Conservation (phyloP, 2,888 invertebrate genomes). For the Saturnia japonica region DNA sequence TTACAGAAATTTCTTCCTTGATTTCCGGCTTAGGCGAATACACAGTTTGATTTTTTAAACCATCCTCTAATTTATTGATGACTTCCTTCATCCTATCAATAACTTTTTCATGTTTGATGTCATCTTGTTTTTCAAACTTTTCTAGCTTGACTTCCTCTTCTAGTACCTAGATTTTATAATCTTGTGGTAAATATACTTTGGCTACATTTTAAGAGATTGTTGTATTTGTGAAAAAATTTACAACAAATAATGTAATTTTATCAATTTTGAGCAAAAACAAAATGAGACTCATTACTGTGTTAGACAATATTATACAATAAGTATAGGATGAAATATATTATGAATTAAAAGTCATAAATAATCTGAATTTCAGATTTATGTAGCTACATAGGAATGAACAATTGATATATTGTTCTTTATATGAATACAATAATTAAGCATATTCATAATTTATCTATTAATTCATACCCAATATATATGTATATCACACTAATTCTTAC, state of each 20-base stretch:
- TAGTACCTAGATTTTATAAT: conserved; percentile 45
- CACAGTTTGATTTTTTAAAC: conserved; percentile 44
- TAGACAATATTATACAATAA: neutral
- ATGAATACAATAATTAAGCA: conserved; percentile 5
- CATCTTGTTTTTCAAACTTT: conserved; percentile 64
- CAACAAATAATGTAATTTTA: neutral
- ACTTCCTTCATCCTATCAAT: conserved; percentile 71
- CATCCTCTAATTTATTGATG: conserved; percentile 67
- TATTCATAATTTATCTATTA: neutral
- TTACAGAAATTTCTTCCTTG: conserved; percentile 23
- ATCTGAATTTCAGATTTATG: neutral
- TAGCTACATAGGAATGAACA: neutral
- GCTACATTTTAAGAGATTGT: neutral
- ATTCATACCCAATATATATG: neutral
- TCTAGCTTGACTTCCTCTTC: conserved; percentile 64
- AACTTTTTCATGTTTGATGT: conserved; percentile 58
- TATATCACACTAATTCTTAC: neutral
- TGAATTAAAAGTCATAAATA: neutral
- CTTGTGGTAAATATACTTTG: conserved; percentile 25
- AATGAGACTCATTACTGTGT: no score
- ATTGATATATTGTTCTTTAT: conserved; percentile 5
- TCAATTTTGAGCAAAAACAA: neutral
- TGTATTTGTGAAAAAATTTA: neutral
- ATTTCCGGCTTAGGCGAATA: conserved; percentile 27
- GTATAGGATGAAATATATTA: neutral